Evolutionary conservation across 2,797 vertebrate species (phyloP).

Genomic region (Micromesistius poutassou): DNA sequence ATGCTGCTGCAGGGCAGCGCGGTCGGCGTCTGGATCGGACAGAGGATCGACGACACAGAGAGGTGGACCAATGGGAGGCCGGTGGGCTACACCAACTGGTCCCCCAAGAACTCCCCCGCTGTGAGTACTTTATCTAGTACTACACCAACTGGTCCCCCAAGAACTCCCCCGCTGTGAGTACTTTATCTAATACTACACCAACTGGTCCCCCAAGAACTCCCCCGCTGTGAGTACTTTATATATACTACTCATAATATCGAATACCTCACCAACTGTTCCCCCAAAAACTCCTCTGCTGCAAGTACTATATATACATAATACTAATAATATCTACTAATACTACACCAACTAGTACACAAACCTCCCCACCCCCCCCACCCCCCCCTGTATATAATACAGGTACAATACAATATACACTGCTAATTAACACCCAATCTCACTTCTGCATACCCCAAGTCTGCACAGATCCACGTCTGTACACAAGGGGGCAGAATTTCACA

Average conservation of each 20-base stretch:
- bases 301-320: neutral
- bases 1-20: conserved; percentile 86
- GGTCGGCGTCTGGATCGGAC: conserved; percentile 86
- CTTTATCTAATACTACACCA: neutral
- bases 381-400: no score
- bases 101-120: conserved; percentile 56
- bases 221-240: neutral
- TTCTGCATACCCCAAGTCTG: neutral
- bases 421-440: neutral
- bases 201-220: no score
- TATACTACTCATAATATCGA: neutral
- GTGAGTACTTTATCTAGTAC: neutral
- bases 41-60: conserved; percentile 74
- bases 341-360: no score
- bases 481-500: no score
- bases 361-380: no score
- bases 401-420: neutral
- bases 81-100: conserved; percentile 86
- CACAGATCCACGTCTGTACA: no score
- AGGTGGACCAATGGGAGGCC: conserved; percentile 78
- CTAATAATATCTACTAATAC: no score
- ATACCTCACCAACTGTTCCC: neutral
- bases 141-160: no score
- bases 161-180: neutral
- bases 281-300: no score